Evolutionary conservation across 2,888 invertebrate species (phyloP), one percentile per base, ranked within the genome.

Genomic region (Auanema sp.): DNA sequence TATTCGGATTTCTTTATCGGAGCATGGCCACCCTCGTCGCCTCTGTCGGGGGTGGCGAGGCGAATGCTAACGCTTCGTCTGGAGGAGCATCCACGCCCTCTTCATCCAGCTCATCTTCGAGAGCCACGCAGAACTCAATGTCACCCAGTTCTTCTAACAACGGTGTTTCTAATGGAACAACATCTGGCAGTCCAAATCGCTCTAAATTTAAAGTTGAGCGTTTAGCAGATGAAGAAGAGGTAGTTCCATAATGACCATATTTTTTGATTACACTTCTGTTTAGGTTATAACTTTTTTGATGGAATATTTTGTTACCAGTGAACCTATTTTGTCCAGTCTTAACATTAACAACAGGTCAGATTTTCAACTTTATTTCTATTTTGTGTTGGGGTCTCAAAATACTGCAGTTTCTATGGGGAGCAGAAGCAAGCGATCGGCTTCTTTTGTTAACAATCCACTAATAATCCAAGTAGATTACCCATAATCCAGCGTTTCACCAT

Each of bases 1-100:
- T 71, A 65, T 71, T 72, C 43, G 66, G 65, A 21, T 51, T 67
- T 21, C 53, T 72, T 14, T 60, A 65, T 14, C 67, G 72, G 23
- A 61, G 68, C 14, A 69, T 72, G 58, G 67, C 72, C 11, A 67
- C 72, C 23, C 69, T 72, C 47, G 68, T 71, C 18, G 72, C 69
- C 8, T 68, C 66, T 11, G 72, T 65, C 21, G 58, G 62, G 10
- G 56, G 56, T 43, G 24, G 21, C 52, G 62, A 44, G 44, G 60
- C 25, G 21, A 23, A 40, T 51, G 16, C 21, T 49, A 44, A 44
- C 54, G 60, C 60, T 49, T 25, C 50, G 50, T 51, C 56, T 33
- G 33, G 33, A 33, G 33, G 33, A 33, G 33, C 24, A 14, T 55
- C 40, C 33, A 51, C 18, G 21, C 51, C 40, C 47, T 43, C 54